Base-by-base conservation (phyloP, 2,888 invertebrate genomes). In the Hydroisotoma schaefferi region DNA sequence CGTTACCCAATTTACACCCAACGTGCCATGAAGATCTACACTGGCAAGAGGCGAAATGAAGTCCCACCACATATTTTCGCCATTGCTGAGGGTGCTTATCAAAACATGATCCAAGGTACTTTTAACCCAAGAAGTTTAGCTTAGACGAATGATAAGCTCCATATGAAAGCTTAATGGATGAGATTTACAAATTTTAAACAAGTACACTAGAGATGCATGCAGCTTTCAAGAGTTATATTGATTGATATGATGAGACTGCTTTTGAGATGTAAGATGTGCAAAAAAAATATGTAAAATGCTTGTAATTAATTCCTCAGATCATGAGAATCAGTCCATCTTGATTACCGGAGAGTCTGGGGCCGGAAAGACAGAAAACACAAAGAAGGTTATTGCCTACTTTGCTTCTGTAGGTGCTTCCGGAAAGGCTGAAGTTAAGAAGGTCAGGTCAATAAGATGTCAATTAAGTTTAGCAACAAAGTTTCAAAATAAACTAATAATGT, bases 341-440 rank as follows among this genome's bases (percentile, higher is more conserved):
- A 98, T 99, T 85, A 99, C 98, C 80, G 94, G 94, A 77, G 94
- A 94, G 83, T 94, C 93, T 84, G 98, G 98, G 85, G 98, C 98
- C 81, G 98, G 97, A 84, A 98, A 98, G 86, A 98, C 98, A 85
- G 98, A 99, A 83, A 98, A 98, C 89, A 99, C 98, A 85, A 98
- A 98, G 85, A 98, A 98, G 82, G 97, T 98, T 87, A 98, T 98
- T 84, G 93, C 94, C 80, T 98, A 98, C 86, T 98, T 98, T 84
- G 97, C 95, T 81, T 94, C 91, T 79, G 93, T 94, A 75, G 93
- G 93, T 82, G 91, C 92, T 66, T 88, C 90, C 71, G 81, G 83
- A 75, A 91, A 90, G 18, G 52, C 37, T 18, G 53, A 53, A n/a
- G 37, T 25, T 18, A 53, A 53, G 26, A 53, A 53, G 37, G 37